A percentile compares a stretch with the other conserved stretches of the same genome.
Evolutionary conservation across 2,113 vertebrate genomes (phyloP).

Genomic region (Onychostruthus taczanowskii): DNA sequence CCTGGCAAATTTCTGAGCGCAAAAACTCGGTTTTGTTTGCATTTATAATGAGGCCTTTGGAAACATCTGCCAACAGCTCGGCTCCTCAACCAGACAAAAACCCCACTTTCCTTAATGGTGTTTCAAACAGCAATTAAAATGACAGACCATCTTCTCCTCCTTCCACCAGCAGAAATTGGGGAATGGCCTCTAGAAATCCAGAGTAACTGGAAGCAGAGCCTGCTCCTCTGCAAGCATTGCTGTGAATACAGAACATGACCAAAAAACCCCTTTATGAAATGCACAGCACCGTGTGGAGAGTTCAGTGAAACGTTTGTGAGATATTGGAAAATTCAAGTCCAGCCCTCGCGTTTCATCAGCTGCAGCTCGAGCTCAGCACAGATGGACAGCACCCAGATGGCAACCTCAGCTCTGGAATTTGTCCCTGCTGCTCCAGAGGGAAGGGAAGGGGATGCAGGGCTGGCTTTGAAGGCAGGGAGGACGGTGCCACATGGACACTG

Average conservation of each 20-base stretch:
- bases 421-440: slow-evolving; percentile 7
- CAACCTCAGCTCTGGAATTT: background rate
- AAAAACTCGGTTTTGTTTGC: background rate
- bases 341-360: slow-evolving; percentile 3
- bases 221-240: background rate
- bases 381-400: slow-evolving; percentile 18
- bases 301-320: slow-evolving; percentile 12
- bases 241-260: background rate
- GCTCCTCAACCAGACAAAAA: background rate
- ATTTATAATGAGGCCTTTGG: background rate
- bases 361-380: background rate
- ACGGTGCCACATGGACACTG: slow-evolving; percentile 16
- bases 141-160: background rate
- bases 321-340: slow-evolving; percentile 21
- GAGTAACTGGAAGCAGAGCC: background rate
- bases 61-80: background rate
- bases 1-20: background rate
- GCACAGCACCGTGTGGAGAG: background rate
- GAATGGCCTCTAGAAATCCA: background rate
- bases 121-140: slow-evolving; percentile 4
- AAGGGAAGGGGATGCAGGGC: background rate
- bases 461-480: slow-evolving; percentile 5
- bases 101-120: background rate
- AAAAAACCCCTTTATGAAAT: background rate
- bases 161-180: background rate